These are phyloP conservation scores for Caracal caracal DNA, from an alignment of 2,113 vertebrate genomes.

Conservation along the genomic window DNA sequence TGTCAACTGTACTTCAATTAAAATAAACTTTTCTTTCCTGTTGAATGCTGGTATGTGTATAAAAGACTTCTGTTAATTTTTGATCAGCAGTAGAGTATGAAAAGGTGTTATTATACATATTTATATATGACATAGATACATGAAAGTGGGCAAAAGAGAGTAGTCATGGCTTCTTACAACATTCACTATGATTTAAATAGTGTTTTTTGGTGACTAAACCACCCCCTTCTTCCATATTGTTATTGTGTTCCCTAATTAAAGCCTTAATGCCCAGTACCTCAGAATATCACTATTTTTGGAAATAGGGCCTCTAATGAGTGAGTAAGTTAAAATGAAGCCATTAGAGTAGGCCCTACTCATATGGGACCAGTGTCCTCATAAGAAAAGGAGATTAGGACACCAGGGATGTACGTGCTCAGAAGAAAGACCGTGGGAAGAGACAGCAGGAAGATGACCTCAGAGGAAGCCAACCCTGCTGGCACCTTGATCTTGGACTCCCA, in stretches of 20 bases:
- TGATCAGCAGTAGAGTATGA: neutral
- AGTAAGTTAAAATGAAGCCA: neutral
- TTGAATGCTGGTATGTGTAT: neutral
- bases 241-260: neutral
- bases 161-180: neutral
- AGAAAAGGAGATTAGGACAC: neutral
- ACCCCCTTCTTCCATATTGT: neutral
- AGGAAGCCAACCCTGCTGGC: neutral
- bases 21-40: neutral
- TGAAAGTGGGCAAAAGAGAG: neutral
- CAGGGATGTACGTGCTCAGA: neutral
- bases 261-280: neutral
- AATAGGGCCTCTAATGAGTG: neutral
- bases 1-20: neutral
- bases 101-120: neutral
- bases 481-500: neutral
- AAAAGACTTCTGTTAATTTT: neutral
- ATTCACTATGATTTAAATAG: neutral
- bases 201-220: neutral
- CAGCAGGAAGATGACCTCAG: neutral
- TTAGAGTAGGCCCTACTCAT: neutral
- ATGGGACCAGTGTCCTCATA: neutral
- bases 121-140: neutral
- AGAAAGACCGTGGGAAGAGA: neutral
- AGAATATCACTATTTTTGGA: neutral